Base-by-base conservation (phyloP, 2,797 vertebrate genomes). In the Aldrovandia affinis region DNA sequence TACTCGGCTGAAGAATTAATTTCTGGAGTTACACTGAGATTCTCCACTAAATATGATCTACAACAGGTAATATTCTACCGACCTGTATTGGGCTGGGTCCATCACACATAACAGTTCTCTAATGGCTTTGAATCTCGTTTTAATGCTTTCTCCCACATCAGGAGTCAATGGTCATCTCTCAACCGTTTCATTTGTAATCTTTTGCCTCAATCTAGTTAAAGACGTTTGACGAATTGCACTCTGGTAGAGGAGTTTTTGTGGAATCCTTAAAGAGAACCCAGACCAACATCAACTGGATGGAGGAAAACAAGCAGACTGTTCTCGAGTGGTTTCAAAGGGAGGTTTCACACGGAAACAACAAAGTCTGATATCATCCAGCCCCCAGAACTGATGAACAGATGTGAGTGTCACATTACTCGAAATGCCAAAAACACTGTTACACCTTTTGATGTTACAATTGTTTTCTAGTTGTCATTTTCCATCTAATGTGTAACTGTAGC, bases 251-350 rank as follows among this genome's bases (percentile, higher is more conserved):
- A 44, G 92, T 92, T 0, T 87, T 97, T 86, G 88, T 96, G 33
- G 96, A 96, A 88, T 95, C 95, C 0, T 93, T 98, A 78, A 97
- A 99, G 92, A 93, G 91, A 82, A 97, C 96, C 0, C 89, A 84
- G 0, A 89, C 95, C 78, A 99, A 99, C 92, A 98, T 98, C 89
- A 86, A 94, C 47, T 99, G 98, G 98, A 96, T 99, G 89, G 86
- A 82, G 0, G 89, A 96, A 79, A 96, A 98, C 94, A 91, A 87
- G 89, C 78, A 79, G 0, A 0, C 0, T 0, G 87, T 98, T n/a
- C 80, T 93, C 18, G 0, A 39, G 0, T 99, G 98, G 98, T 97
- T 99, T 47, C 63, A 65, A 55, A 63, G 4, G 2, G 87, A 92
- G 70, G 82, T 70, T 80, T 73, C 78, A 83, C 20, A 87, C 75